Evolutionary conservation across 1,140 invertebrate genomes (phyloP).

Genomic region (Formica exsecta): DNA sequence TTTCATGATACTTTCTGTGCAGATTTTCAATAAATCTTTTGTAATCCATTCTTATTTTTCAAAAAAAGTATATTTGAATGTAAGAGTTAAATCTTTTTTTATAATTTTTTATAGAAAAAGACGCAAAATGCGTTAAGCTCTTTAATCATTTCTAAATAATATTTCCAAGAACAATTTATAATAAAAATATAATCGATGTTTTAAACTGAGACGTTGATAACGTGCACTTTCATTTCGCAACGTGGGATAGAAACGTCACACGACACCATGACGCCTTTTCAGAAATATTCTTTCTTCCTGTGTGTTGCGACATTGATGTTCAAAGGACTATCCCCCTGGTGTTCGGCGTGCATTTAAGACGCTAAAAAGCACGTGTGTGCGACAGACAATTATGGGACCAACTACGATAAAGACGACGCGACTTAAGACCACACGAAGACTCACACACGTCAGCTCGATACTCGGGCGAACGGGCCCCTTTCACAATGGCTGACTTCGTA

Average conservation of each 20-base stretch:
- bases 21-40: too few species aligned
- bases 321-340: constrained; percentile 6
- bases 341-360: constrained; percentile 41
- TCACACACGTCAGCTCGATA: constrained; percentile 47
- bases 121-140: neutral
- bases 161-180: neutral
- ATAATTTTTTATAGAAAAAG: neutral
- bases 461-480: constrained; percentile 71
- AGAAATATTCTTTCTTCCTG: constrained; percentile 26
- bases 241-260: constrained; percentile 5
- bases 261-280: constrained; percentile 25
- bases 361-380: constrained; percentile 64
- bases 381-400: constrained; percentile 46
- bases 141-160: neutral
- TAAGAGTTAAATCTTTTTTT: too few species aligned
- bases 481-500: constrained; percentile 86
- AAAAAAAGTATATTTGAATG: too few species aligned
- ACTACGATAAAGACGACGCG: neutral
- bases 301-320: constrained; percentile 21
- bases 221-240: neutral
- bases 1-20: too few species aligned
- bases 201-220: neutral
- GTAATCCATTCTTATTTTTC: too few species aligned
- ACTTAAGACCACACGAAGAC: constrained; percentile 74
- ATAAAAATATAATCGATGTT: neutral